Evolutionary conservation across 1,140 invertebrate species (phyloP).

Genomic region (Acromyrmex echinatior): DNA sequence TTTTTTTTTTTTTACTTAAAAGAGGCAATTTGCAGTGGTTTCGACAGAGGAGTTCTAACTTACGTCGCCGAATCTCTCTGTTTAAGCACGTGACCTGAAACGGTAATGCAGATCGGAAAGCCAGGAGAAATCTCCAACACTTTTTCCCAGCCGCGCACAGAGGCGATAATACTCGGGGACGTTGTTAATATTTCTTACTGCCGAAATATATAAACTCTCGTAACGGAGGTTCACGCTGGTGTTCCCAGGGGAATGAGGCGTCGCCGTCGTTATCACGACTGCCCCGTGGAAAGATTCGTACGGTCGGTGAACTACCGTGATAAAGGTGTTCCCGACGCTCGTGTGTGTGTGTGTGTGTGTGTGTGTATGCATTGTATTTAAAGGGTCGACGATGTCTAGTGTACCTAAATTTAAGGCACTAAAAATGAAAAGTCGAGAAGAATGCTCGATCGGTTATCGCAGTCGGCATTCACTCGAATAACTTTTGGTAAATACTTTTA

Average conservation of each 20-base stretch:
- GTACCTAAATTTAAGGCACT: neutral
- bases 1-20: neutral
- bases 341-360: conserved; percentile 50
- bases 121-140: conserved; percentile 28
- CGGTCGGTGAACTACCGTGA: conserved; percentile 56
- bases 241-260: neutral
- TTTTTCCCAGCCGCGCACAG: conserved; percentile 20
- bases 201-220: conserved; percentile 10
- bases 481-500: neutral
- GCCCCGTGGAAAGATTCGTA: conserved; percentile 55
- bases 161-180: conserved; percentile 38
- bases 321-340: conserved; percentile 62
- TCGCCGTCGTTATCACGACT: conserved; percentile 59
- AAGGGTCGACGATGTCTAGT: conserved; percentile 6
- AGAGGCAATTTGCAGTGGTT: conserved; percentile 55
- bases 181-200: conserved; percentile 64
- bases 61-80: conserved; percentile 65
- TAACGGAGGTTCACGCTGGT: neutral
- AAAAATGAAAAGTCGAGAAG: neutral
- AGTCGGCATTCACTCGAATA: neutral
- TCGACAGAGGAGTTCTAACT: conserved; percentile 62
- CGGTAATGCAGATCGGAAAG: conserved; percentile 38
- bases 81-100: conserved; percentile 65
- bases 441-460: neutral
- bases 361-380: conserved; percentile 51